These are phyloP conservation scores for Aplochiton taeniatus DNA, from an alignment of 2,797 vertebrate genomes.

Conservation along the genomic window DNA sequence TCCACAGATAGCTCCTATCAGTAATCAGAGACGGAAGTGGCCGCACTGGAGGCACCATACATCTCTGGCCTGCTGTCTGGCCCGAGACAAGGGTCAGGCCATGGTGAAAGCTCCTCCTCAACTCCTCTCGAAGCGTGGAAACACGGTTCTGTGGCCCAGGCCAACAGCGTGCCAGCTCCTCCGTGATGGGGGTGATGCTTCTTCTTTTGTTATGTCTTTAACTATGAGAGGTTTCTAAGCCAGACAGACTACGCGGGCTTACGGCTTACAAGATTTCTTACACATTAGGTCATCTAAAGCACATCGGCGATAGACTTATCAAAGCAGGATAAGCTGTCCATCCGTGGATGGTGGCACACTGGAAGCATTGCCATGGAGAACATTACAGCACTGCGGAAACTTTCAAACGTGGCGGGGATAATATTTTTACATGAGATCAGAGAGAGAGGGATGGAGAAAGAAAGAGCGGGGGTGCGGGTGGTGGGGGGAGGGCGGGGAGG, in stretches of 20 bases:
- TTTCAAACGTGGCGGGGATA: conserved; percentile 21
- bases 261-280: conserved; percentile 25
- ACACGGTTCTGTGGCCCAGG: background rate
- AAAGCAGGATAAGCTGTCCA: conserved; percentile 22
- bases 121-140: background rate
- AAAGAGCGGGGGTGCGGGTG: background rate
- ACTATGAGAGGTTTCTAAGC: background rate
- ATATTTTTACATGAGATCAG: conserved; percentile 19
- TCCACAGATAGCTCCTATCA: conserved; percentile 38
- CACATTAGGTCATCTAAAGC: conserved; percentile 14
- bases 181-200: conserved; percentile 14
- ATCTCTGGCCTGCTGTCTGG: conserved; percentile 20
- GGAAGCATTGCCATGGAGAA: conserved; percentile 6
- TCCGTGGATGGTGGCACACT: conserved; percentile 4
- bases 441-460: conserved; percentile 7
- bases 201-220: conserved; percentile 4
- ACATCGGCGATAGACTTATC: conserved; percentile 13
- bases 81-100: too few species aligned
- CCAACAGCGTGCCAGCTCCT: conserved; percentile 1
- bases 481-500: too few species aligned
- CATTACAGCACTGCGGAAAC: conserved; percentile 3
- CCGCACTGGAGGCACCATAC: conserved; percentile 21
- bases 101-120: too few species aligned
- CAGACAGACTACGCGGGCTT: background rate
- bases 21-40: conserved; percentile 30